Base-by-base conservation (phyloP, 64 coral and sea anemone species). In the Platygyra sinensis region DNA sequence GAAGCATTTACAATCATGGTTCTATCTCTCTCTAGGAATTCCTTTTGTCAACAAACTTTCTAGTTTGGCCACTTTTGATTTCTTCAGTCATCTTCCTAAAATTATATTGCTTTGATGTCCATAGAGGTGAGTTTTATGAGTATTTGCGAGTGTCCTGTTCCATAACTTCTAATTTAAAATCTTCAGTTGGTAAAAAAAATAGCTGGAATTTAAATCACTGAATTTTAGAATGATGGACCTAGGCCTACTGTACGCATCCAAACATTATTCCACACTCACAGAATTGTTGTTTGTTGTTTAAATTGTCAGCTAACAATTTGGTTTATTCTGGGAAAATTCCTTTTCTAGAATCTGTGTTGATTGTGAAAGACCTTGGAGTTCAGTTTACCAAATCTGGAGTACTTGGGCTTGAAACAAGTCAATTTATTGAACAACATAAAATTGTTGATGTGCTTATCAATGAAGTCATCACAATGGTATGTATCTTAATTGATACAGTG, bases 381-480 rank as follows among this genome's bases (percentile, higher is more conserved):
- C 81, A 85, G 81, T 85, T 71, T 2, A 85, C 81, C 32, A 85
- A n/a, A 50, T 71, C 24, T 50, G 33, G 81, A 27, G 36, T 5
- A 28, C 67, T 85, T 85, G 81, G 81, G 15, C 32, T 24, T 51
- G 18, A 85, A 19, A 85, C 62, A 28, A 71, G 63, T 64, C 62
- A 85, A 29, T 85, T 85, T 50, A 72, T 85, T 27, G 81, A 85
- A 51, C 81, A 85, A 8, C 33, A 85, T 3, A 85, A 42, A 71
- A 52, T 85, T 85, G 63, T 85, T 38, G 81, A 85, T 72, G 81
- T 85, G 14, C 30, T 85, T 36, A 85, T 85, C 24, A 69, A 85
- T 85, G 81, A 85, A 85, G 81, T 85, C 18, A 85, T 85, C 25
- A 85, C 81, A 2, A 85, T 85, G 81, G 81, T 85, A 71, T 85